Conservation (phyloP, 2,113 vertebrate species). For the Megaceryle maxima region DNA sequence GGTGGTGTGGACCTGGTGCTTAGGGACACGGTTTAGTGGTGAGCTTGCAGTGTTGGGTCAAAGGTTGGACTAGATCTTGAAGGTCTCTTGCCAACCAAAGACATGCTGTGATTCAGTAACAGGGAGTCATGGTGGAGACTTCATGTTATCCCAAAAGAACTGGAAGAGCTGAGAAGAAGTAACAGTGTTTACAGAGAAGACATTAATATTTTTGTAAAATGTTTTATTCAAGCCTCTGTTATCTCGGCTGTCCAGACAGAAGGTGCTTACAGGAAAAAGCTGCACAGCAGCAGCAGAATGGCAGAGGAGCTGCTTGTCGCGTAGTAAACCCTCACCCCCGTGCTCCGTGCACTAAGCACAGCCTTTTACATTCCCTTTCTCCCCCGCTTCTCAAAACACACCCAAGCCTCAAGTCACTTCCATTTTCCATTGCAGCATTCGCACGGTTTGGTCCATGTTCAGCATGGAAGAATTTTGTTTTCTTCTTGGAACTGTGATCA, state of each 20-base stretch:
- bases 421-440: neutral
- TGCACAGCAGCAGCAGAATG: neutral
- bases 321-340: neutral
- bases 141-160: accelerated
- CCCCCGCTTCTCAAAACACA: neutral
- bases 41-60: no score
- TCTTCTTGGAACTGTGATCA: neutral
- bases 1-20: no score
- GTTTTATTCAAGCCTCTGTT: neutral
- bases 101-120: neutral
- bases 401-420: neutral
- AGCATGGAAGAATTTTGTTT: neutral
- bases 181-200: neutral
- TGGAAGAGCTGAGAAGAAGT: neutral
- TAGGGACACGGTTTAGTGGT: no score
- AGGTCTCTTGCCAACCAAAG: no score
- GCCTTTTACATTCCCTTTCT: neutral
- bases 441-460: neutral
- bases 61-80: no score
- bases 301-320: constrained; percentile 13
- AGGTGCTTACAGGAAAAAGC: neutral
- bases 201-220: neutral
- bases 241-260: neutral
- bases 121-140: neutral
- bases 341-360: neutral